phyloP scores from a whole-genome alignment of 2,797 vertebrate species.

The Sardinella longiceps region DNA sequence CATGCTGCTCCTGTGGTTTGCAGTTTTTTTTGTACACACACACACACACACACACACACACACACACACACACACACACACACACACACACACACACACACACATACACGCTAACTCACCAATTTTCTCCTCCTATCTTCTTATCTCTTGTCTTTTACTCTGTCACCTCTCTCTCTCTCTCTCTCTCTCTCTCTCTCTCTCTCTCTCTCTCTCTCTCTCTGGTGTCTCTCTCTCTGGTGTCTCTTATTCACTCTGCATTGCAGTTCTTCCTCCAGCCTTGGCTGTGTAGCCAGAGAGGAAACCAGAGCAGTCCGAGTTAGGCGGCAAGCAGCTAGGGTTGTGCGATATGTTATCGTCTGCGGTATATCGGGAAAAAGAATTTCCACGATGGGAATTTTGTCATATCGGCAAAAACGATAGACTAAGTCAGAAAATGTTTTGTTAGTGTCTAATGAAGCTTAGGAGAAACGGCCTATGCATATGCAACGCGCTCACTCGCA shows the following conservation, averaged over 20 bases:
- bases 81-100: not conserved
- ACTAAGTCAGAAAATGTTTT: too few species aligned
- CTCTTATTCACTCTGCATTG: slow-evolving; percentile 14
- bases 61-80: not conserved
- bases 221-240: slow-evolving; percentile 41
- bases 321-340: not conserved
- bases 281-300: not conserved
- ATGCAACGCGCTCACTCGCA: too few species aligned
- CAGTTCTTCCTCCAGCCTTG: not conserved
- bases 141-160: not conserved
- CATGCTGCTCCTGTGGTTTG: not conserved
- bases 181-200: not conserved
- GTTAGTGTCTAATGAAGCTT: too few species aligned
- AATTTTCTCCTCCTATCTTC: not conserved
- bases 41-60: not conserved
- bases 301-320: not conserved
- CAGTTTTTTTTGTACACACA: not conserved
- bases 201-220: not conserved
- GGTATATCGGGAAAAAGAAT: too few species aligned
- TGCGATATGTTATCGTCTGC: too few species aligned
- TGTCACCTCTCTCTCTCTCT: not conserved
- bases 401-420: too few species aligned
- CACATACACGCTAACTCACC: not conserved
- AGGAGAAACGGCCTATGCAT: too few species aligned
- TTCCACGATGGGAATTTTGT: too few species aligned